A percentile compares a stretch with the other conserved stretches of the same genome.
These are phyloP conservation scores for Gerris buenoi DNA, from an alignment of 1,140 invertebrate species.

Conservation along the genomic window DNA sequence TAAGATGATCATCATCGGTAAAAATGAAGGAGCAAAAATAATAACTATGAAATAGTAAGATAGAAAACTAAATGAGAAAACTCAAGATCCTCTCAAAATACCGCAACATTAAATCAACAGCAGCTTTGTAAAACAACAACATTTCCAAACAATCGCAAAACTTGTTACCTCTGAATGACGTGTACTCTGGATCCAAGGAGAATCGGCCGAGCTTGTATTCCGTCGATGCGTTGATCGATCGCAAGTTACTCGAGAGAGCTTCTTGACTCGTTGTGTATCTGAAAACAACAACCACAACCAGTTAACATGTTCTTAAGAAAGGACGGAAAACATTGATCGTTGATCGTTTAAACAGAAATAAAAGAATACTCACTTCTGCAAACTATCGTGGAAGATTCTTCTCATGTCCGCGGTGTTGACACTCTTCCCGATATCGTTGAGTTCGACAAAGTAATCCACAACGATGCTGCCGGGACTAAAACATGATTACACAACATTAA, in stretches of 20 bases:
- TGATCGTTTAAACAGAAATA: not conserved
- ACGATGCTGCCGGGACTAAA: conserved; percentile 62
- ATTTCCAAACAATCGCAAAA: too few relatives aligned
- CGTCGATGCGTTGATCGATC: conserved; percentile 30
- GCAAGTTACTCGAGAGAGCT: conserved; percentile 13
- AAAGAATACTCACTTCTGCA: conserved; percentile 29
- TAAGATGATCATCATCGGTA: too few relatives aligned
- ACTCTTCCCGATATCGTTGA: conserved; percentile 55
- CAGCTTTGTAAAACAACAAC: too few relatives aligned
- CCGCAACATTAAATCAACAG: too few relatives aligned
- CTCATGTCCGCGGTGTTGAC: conserved; percentile 69
- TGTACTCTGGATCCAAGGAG: conserved; percentile 64
- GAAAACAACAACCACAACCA: not conserved
- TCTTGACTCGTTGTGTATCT: conserved; percentile 29
- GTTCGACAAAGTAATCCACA: conserved; percentile 72
- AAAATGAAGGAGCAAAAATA: too few relatives aligned
- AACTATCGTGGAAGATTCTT: conserved; percentile 61
- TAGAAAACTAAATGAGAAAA: too few relatives aligned
- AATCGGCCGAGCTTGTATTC: conserved; percentile 56
- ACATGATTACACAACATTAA: too few relatives aligned
- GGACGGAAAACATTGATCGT: not conserved
- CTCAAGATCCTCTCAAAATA: too few relatives aligned
- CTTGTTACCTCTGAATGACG: conserved; percentile 68
- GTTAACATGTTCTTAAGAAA: not conserved
- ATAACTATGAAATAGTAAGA: too few relatives aligned